Percentiles rank a stretch among this genome's conserved stretches.
These are phyloP conservation scores for Epinephelus fuscoguttatus DNA, from an alignment of 2,113 vertebrate genomes.

Conservation along the genomic window DNA sequence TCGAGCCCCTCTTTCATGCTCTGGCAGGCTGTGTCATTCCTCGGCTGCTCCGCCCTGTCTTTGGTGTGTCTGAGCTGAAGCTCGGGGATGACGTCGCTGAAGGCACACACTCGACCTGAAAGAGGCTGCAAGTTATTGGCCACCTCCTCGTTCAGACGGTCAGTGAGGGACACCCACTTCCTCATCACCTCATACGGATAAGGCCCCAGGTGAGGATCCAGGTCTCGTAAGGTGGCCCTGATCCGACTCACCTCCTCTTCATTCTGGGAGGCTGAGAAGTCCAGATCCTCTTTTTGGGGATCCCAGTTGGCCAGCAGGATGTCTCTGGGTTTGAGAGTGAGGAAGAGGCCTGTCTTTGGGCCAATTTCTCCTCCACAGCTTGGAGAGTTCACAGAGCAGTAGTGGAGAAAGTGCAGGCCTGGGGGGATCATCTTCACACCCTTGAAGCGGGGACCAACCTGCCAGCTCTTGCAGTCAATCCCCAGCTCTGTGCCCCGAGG, in stretches of 20 bases:
- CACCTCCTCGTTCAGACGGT: conserved; percentile 85
- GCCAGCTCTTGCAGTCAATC: conserved; percentile 94
- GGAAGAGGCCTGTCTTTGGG: conserved; percentile 91
- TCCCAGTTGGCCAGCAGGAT: conserved; percentile 90
- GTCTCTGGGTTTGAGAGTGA: conserved; percentile 87
- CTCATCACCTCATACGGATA: conserved; percentile 92
- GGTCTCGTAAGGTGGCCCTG: conserved; percentile 85
- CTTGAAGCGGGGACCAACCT: conserved; percentile 92
- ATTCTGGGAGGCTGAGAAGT: conserved; percentile 82
- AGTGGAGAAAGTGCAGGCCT: conserved; percentile 94
- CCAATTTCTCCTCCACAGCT: conserved; percentile 84
- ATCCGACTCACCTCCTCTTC: conserved; percentile 87
- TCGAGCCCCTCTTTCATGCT: conserved; percentile 94
- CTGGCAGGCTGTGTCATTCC: conserved; percentile 87
- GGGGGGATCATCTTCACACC: conserved; percentile 98
- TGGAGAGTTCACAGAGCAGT: conserved; percentile 84
- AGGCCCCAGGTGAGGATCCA: conserved; percentile 91
- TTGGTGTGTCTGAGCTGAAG: conserved; percentile 84
- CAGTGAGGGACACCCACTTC: conserved; percentile 95
- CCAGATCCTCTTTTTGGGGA: conserved; percentile 85
- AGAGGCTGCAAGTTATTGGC: conserved; percentile 88
- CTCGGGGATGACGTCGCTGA: conserved; percentile 92
- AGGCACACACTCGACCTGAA: conserved; percentile 89
- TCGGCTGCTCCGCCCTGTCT: conserved; percentile 88
- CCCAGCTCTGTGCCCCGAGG: conserved; percentile 94